Conservation (phyloP, 2,797 vertebrate genomes). For the Masticophis lateralis region DNA sequence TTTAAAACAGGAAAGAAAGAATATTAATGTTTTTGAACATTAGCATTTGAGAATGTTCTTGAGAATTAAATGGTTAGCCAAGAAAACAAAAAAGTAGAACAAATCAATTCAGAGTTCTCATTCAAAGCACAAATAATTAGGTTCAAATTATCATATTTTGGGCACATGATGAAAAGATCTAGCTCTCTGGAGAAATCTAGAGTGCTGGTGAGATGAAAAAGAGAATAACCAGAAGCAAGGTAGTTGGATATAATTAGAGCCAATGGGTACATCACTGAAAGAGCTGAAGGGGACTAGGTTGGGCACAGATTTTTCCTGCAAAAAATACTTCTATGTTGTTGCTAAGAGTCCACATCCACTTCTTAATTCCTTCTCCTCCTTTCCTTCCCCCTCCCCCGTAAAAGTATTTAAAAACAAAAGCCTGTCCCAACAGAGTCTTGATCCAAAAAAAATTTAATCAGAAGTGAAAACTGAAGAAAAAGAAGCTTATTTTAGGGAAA, state of each 20-base stretch:
- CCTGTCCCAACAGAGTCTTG: not conserved
- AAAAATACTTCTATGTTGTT: not conserved
- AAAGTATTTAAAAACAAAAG: not conserved
- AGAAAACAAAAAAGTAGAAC: not conserved
- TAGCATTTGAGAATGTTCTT: not conserved
- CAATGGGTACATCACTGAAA: not conserved
- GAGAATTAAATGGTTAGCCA: not conserved
- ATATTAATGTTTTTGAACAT: not conserved
- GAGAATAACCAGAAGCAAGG: not conserved
- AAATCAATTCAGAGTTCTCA: not conserved
- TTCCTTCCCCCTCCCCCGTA: not conserved
- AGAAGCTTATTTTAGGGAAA: not conserved
- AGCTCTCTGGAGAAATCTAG: not conserved
- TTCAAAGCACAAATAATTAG: not conserved
- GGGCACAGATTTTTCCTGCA: not conserved
- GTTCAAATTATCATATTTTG: not conserved
- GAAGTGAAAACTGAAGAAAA: not conserved
- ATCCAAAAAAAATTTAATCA: not conserved
- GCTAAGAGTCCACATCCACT: not conserved
- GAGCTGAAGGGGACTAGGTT: not conserved
- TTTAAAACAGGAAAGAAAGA: not conserved
- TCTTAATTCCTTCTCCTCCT: not conserved
- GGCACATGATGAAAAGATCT: not conserved
- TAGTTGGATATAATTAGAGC: not conserved
- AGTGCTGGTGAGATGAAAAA: not conserved